phyloP scores from a whole-genome alignment of 2,797 vertebrate species.

The Phoxinus dragarum region DNA sequence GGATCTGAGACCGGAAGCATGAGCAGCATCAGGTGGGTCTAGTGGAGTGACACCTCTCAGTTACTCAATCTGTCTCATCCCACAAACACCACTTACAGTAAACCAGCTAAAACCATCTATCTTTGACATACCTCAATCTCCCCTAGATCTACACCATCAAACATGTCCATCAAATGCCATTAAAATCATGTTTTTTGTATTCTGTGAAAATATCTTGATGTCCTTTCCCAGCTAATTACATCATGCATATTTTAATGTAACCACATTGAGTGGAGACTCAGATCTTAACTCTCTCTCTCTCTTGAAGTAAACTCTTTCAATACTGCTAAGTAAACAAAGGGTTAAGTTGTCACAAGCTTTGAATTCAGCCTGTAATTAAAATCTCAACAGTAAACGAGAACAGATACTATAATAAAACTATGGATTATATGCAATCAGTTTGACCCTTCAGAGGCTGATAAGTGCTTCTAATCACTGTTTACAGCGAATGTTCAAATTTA shows the following conservation, averaged over 20 bases:
- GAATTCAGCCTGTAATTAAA: slow-evolving; percentile 45
- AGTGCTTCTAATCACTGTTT: slow-evolving; percentile 29
- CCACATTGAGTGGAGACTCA: slow-evolving; percentile 2
- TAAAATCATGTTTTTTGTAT: background rate
- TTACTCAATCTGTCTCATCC: slow-evolving; percentile 5
- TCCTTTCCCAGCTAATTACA: background rate
- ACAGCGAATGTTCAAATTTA: slow-evolving; percentile 23
- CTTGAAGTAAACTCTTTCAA: slow-evolving; percentile 19
- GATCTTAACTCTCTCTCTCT: slow-evolving; percentile 3
- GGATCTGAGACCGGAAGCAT: slow-evolving; percentile 98
- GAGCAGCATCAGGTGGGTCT: slow-evolving; percentile 94
- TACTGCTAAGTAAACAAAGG: slow-evolving; percentile 11
- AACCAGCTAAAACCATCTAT: background rate
- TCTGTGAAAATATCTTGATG: background rate
- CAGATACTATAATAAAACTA: slow-evolving; percentile 12
- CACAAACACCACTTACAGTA: background rate
- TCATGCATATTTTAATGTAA: slow-evolving; percentile 29
- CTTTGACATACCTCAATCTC: background rate
- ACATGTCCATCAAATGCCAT: slow-evolving; percentile 13
- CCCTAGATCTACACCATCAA: background rate
- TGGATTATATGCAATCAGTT: slow-evolving; percentile 34
- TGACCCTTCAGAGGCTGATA: slow-evolving; percentile 30
- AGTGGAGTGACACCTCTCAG: background rate
- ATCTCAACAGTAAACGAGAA: slow-evolving; percentile 1
- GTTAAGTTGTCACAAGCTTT: slow-evolving; percentile 36